These are phyloP conservation scores for Lycophotia porphyrea DNA, from an alignment of 2,888 invertebrate genomes.

Conservation along the genomic window DNA sequence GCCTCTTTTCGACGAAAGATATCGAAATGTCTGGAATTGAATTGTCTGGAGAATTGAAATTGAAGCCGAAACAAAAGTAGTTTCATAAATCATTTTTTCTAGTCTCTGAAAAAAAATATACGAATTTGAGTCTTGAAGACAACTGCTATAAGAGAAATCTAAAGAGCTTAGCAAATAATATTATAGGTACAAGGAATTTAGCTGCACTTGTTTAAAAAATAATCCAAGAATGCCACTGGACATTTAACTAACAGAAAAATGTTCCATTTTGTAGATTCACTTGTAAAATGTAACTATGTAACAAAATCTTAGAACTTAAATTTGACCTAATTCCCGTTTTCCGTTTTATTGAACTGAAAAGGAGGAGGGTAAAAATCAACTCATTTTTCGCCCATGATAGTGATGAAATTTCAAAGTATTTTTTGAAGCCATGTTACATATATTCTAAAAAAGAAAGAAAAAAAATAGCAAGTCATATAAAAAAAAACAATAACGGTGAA, in stretches of 20 bases:
- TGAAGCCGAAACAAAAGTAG: background rate
- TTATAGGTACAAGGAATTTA: background rate
- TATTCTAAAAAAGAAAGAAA: no score
- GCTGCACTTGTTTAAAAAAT: background rate
- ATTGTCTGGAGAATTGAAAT: slow-evolving; percentile 27
- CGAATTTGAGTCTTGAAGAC: background rate
- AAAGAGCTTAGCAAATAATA: background rate
- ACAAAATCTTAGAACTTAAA: no score
- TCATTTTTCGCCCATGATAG: no score
- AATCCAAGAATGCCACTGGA: background rate
- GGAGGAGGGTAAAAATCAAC: no score
- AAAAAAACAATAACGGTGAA: no score
- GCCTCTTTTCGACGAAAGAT: slow-evolving; percentile 8
- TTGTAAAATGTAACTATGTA: no score
- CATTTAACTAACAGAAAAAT: background rate
- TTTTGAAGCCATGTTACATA: no score
- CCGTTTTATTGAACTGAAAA: no score
- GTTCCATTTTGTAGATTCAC: background rate
- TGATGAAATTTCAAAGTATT: no score
- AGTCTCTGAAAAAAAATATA: background rate
- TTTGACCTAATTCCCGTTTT: no score
- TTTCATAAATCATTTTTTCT: background rate
- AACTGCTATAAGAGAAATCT: background rate
- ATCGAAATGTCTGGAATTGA: background rate
- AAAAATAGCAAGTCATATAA: no score